These are phyloP conservation scores for Ceyx cyanopectus DNA, from an alignment of 2,113 vertebrate genomes.

Conservation along the genomic window DNA sequence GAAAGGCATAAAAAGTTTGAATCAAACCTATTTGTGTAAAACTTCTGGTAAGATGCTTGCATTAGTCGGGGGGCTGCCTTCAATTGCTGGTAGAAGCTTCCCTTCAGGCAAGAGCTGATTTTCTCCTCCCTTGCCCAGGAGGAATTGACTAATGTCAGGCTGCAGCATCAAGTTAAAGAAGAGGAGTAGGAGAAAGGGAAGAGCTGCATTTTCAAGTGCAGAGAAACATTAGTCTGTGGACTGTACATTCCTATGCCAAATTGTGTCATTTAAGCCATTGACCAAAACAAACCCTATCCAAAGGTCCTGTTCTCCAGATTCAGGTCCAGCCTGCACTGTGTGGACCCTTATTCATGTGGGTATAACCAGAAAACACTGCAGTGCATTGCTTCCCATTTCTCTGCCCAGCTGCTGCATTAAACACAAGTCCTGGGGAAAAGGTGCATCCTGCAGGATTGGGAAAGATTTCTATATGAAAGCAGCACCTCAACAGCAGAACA, in stretches of 20 bases:
- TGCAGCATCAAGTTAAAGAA: not conserved
- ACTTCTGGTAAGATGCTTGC: not conserved
- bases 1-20: not conserved
- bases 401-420: not conserved
- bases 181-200: not conserved
- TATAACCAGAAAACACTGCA: not conserved
- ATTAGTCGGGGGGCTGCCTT: not conserved
- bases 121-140: not conserved
- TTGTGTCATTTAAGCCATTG: not conserved
- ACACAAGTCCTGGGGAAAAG: not conserved
- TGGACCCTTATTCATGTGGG: accelerated
- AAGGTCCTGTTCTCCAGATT: not conserved
- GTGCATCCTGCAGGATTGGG: not conserved
- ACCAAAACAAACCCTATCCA: not conserved
- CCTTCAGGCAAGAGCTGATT: not conserved
- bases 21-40: not conserved
- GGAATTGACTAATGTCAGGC: not conserved
- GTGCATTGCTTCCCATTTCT: not conserved
- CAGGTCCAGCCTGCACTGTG: not conserved
- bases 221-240: not conserved
- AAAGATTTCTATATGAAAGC: not conserved
- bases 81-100: not conserved
- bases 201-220: not conserved
- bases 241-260: not conserved
- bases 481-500: not conserved